Percentiles rank a stretch among this genome's conserved stretches.
These are phyloP conservation scores for Tinea semifulvella DNA, from an alignment of 2,888 invertebrate species.

Conservation along the genomic window DNA sequence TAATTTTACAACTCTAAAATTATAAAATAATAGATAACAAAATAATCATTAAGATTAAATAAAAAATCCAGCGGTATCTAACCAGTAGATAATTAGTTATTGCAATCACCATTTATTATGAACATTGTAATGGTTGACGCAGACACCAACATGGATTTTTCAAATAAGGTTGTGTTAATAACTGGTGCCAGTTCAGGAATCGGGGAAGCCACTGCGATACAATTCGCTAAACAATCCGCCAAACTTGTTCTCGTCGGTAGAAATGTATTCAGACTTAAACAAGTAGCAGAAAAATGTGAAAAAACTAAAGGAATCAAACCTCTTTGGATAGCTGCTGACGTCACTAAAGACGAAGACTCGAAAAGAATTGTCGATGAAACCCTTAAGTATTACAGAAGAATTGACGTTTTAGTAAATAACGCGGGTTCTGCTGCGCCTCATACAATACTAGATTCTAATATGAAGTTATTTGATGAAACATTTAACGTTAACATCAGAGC, in stretches of 20 bases:
- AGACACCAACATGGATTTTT: constrained; percentile 10
- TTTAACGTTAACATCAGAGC: constrained; percentile 71
- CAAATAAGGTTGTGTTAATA: background rate
- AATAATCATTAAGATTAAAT: too few relatives aligned
- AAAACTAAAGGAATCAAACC: background rate
- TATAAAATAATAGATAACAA: too few relatives aligned
- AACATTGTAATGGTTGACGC: background rate
- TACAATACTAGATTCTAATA: constrained; percentile 25
- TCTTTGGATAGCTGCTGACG: background rate
- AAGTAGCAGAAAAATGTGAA: constrained; percentile 31
- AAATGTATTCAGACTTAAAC: background rate
- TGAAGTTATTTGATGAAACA: constrained; percentile 31
- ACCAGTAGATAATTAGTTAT: background rate
- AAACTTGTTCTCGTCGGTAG: constrained; percentile 22
- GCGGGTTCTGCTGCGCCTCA: constrained; percentile 53
- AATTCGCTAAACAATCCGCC: background rate
- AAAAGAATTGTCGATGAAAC: background rate
- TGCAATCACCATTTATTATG: background rate
- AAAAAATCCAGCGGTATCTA: too few relatives aligned
- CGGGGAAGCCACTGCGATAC: constrained; percentile 2
- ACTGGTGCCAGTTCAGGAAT: constrained; percentile 2
- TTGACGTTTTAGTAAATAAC: constrained; percentile 42
- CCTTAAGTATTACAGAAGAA: background rate
- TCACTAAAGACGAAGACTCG: background rate
- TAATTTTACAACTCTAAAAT: too few relatives aligned